phyloP scores from a whole-genome alignment of 2,113 vertebrate genomes.

The Sterrhoptilus dennistouni region DNA sequence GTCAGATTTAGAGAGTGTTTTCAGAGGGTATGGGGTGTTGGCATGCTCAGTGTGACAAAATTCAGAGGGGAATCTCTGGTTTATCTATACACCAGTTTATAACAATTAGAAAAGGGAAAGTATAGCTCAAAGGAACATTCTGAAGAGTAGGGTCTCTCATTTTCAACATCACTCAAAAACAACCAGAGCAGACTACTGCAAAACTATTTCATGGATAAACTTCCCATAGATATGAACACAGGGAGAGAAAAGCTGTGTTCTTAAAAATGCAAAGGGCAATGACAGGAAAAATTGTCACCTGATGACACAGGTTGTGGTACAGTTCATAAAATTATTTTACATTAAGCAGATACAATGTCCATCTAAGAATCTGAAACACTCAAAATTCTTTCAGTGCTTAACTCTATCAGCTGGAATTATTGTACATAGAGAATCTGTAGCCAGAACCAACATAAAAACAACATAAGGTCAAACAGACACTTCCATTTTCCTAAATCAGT shows the following conservation, averaged over 20 bases:
- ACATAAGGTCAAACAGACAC: not conserved
- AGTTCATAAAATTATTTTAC: not conserved
- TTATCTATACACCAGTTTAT: not conserved
- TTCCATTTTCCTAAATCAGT: not conserved
- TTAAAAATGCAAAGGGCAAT: not conserved
- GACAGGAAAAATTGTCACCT: not conserved
- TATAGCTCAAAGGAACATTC: not conserved
- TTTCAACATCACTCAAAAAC: not conserved
- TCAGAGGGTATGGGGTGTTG: fast-evolving
- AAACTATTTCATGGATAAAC: not conserved
- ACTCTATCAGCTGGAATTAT: not conserved
- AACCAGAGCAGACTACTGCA: not conserved
- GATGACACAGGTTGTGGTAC: not conserved
- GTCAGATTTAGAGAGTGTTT: not conserved
- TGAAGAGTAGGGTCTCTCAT: not conserved
- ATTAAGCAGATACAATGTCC: not conserved
- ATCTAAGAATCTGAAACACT: not conserved
- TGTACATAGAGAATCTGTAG: not conserved
- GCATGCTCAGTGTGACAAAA: not conserved
- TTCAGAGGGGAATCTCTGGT: not conserved
- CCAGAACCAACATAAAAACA: not conserved
- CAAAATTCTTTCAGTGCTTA: not conserved
- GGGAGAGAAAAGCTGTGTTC: not conserved
- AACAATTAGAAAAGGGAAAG: not conserved
- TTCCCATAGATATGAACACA: not conserved